These are phyloP conservation scores for Manis pentadactyla DNA, from an alignment of 2,797 vertebrate genomes.

Conservation along the genomic window DNA sequence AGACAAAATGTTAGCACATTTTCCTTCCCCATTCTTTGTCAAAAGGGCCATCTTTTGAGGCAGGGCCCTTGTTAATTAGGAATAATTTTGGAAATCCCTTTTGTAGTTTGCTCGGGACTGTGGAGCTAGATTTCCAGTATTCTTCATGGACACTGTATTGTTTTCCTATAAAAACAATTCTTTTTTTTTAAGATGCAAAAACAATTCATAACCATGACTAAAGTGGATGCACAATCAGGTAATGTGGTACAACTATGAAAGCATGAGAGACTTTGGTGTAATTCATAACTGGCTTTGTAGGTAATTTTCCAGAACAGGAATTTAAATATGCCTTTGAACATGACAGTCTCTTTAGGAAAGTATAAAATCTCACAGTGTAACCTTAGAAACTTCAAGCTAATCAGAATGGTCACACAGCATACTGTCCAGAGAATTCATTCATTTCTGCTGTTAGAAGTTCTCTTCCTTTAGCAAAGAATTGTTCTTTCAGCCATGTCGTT, in stretches of 20 bases:
- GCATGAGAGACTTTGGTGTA: neutral
- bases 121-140: neutral
- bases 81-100: conserved; percentile 8
- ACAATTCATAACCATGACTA: neutral
- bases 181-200: neutral
- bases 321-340: conserved; percentile 2
- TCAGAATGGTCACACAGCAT: neutral
- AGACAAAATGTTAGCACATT: neutral
- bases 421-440: neutral
- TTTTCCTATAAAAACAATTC: neutral
- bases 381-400: neutral
- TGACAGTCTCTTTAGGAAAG: neutral
- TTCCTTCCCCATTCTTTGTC: neutral
- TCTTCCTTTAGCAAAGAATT: neutral
- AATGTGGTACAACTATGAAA: neutral
- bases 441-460: neutral
- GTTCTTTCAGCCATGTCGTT: neutral
- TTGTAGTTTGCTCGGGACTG: neutral
- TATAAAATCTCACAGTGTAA: neutral
- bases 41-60: neutral
- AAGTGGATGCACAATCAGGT: neutral
- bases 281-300: neutral
- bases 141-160: neutral
- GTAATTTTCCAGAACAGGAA: neutral
- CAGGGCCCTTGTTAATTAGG: neutral